These are phyloP conservation scores for Agrypnus murinus DNA, from an alignment of 2,888 invertebrate species.

Conservation along the genomic window DNA sequence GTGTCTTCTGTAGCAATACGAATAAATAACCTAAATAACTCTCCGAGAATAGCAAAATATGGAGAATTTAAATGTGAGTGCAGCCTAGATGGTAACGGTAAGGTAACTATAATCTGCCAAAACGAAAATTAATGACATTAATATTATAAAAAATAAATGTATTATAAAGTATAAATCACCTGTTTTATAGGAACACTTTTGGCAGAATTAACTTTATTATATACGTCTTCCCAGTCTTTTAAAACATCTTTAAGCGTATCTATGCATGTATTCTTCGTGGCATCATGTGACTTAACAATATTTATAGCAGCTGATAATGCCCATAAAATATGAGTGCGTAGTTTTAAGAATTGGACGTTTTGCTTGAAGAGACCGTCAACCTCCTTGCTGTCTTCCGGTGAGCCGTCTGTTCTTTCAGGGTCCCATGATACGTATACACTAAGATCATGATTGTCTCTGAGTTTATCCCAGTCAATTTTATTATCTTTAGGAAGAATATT, in stretches of 20 bases:
- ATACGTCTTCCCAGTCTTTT: slow-evolving; percentile 62
- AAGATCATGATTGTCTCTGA: slow-evolving; percentile 86
- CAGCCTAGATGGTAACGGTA: slow-evolving; percentile 66
- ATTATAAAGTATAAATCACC: slow-evolving; percentile 46
- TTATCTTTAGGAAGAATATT: slow-evolving; percentile 77
- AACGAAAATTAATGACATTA: slow-evolving; percentile 30
- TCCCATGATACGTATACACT: slow-evolving; percentile 83
- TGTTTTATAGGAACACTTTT: slow-evolving; percentile 52
- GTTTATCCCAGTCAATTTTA: slow-evolving; percentile 75
- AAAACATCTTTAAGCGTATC: slow-evolving; percentile 59
- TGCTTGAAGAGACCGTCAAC: slow-evolving; percentile 63
- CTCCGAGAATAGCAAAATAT: slow-evolving; percentile 62
- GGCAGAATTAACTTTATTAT: slow-evolving; percentile 41
- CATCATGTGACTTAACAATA: slow-evolving; percentile 64
- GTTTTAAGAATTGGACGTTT: slow-evolving; percentile 64
- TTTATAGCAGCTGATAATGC: slow-evolving; percentile 61
- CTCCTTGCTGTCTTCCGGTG: slow-evolving; percentile 68
- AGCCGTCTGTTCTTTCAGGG: slow-evolving; percentile 71
- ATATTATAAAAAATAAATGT: too few relatives aligned
- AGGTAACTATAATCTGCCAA: slow-evolving; percentile 62
- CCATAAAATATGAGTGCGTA: slow-evolving; percentile 63
- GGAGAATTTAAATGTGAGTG: slow-evolving; percentile 63
- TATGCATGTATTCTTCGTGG: slow-evolving; percentile 61
- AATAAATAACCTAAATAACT: slow-evolving; percentile 62
- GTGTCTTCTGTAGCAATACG: slow-evolving; percentile 54